A percentile compares a stretch with the other conserved stretches of the same genome.
These are phyloP conservation scores for Myotis planiceps DNA, from an alignment of 2,797 vertebrate genomes.

Conservation along the genomic window DNA sequence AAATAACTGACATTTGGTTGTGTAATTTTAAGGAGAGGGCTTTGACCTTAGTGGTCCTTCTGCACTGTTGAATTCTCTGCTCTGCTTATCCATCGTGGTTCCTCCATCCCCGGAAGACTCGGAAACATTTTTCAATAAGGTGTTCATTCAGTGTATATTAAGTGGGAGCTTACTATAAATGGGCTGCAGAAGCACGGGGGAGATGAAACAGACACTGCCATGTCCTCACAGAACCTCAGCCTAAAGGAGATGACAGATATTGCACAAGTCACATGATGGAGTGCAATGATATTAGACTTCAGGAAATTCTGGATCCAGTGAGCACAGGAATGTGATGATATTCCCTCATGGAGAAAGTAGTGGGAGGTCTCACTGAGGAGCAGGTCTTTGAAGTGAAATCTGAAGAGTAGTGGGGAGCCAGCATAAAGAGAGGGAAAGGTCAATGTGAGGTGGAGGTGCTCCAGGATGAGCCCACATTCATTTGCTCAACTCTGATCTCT, in stretches of 20 bases:
- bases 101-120: rapidly evolving
- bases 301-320: neutral
- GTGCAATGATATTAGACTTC: neutral
- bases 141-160: neutral
- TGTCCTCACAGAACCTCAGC: too few relatives aligned
- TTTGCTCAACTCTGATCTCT: neutral
- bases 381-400: too few relatives aligned
- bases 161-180: neutral
- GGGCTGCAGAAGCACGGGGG: too few relatives aligned
- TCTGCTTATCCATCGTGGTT: rapidly evolving
- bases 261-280: neutral
- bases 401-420: neutral
- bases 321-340: rapidly evolving
- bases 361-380: too few relatives aligned
- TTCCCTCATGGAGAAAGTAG: neutral
- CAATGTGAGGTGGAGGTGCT: too few relatives aligned
- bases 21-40: neutral
- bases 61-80: rapidly evolving
- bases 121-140: neutral
- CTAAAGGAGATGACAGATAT: too few relatives aligned
- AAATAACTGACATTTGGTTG: too few relatives aligned
- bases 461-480: neutral
- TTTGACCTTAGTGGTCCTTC: rapidly evolving
- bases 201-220: rapidly evolving
- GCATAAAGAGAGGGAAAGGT: rapidly evolving